Conservation (phyloP, 1,140 invertebrate genomes). For the Drosophila kepulauana region DNA sequence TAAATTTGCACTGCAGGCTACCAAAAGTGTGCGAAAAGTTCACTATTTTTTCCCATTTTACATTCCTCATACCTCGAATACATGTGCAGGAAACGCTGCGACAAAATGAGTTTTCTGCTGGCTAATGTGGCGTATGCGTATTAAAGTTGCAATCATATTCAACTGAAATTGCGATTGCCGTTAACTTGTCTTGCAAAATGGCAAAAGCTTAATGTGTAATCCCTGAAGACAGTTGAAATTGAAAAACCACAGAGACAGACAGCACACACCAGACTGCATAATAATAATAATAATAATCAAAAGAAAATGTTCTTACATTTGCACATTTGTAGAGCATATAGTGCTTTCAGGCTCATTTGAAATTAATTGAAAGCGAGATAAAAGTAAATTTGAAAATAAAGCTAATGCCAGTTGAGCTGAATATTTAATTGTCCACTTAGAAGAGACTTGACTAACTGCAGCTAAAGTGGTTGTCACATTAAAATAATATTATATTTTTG, state of each 20-base stretch:
- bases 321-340: neutral
- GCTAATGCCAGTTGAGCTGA: neutral
- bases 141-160: constrained; percentile 37
- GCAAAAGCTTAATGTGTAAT: constrained; percentile 1
- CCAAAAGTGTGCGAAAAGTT: constrained; percentile 62
- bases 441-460: neutral
- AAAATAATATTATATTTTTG: neutral
- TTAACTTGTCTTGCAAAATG: constrained; percentile 13
- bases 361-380: constrained; percentile 3
- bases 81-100: neutral
- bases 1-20: constrained; percentile 58
- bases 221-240: constrained; percentile 15
- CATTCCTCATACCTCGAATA: neutral
- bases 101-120: constrained; percentile 17
- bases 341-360: constrained; percentile 1
- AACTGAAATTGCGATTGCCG: constrained; percentile 4
- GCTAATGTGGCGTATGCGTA: constrained; percentile 41
- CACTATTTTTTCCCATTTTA: neutral
- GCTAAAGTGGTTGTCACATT: neutral
- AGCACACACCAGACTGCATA: neutral
- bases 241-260: constrained; percentile 1
- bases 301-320: neutral
- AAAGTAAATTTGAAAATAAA: neutral
- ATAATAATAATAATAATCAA: constrained; percentile 9
- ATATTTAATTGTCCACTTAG: neutral